Evolutionary conservation across 2,113 vertebrate genomes (phyloP).

Genomic region (Urocynchramus pylzowi): DNA sequence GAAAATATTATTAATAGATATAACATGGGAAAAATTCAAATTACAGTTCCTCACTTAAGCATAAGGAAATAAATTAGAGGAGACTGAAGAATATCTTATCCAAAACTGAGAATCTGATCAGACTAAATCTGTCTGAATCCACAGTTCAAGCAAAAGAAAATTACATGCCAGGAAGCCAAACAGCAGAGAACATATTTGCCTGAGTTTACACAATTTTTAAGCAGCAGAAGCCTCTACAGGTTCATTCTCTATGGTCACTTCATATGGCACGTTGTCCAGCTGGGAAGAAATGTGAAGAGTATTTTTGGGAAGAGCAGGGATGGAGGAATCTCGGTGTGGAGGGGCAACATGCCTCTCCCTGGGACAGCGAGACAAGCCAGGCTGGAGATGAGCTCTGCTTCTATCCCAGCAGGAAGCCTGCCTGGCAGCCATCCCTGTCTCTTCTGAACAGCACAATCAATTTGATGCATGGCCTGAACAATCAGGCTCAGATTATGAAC

Average conservation of each 20-base stretch:
- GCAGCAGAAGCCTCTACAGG: neutral
- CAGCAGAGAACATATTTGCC: neutral
- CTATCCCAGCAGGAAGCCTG: neutral
- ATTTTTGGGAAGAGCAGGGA: neutral
- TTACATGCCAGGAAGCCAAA: neutral
- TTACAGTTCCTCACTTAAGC: neutral
- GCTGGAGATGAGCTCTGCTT: neutral
- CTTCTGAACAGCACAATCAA: neutral
- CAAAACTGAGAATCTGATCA: neutral
- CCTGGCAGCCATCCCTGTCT: neutral
- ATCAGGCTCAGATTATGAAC: neutral
- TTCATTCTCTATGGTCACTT: neutral
- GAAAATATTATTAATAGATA: neutral
- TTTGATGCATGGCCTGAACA: neutral
- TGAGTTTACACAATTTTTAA: neutral
- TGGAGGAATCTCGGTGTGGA: accelerated
- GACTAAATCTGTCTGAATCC: neutral
- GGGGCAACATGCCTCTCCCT: accelerated
- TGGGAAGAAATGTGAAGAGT: neutral
- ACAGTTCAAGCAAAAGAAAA: neutral
- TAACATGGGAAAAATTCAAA: neutral
- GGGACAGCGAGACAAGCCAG: neutral
- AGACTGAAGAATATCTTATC: neutral
- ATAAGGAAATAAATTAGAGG: neutral
- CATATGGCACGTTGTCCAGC: neutral